A percentile compares a stretch with the other conserved stretches of the same genome.
Evolutionary conservation across 92 coral and sea anemone species (phyloP).

Genomic region (Palythoa heliodiscus): DNA sequence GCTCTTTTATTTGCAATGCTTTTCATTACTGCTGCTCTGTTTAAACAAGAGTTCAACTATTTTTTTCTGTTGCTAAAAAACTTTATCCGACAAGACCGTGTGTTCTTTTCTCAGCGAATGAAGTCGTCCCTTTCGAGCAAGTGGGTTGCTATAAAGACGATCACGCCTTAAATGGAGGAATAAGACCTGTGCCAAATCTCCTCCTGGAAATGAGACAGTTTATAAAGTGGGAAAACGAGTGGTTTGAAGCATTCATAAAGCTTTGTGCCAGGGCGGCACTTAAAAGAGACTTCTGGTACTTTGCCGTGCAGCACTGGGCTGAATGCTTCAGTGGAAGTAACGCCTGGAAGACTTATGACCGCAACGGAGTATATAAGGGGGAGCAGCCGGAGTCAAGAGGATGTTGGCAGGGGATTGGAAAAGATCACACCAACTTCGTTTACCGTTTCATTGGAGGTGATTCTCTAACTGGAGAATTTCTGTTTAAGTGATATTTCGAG

Average conservation of each 20-base stretch:
- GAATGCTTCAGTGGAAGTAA: slow-evolving; percentile 28
- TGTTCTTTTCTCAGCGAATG: not conserved
- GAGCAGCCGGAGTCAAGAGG: not conserved
- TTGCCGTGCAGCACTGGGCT: slow-evolving; percentile 33
- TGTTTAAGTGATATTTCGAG: no score
- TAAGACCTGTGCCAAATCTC: slow-evolving; percentile 12
- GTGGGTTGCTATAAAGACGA: slow-evolving; percentile 43
- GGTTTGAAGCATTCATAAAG: not conserved
- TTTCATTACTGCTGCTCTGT: no score
- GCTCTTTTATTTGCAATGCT: no score
- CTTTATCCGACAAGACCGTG: no score
- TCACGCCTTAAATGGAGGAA: not conserved
- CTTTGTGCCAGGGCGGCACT: slow-evolving; percentile 20
- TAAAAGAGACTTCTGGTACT: slow-evolving; percentile 24
- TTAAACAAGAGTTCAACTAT: no score
- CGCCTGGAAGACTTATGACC: slow-evolving; percentile 13
- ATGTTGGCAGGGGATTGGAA: slow-evolving; percentile 23
- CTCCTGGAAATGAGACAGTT: not conserved
- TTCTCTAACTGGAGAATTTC: no score
- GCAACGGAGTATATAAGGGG: slow-evolving; percentile 7
- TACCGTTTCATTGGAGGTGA: slow-evolving; percentile 32
- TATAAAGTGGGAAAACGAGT: not conserved
- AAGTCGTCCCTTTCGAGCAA: slow-evolving; percentile 4
- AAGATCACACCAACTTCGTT: slow-evolving; percentile 10
- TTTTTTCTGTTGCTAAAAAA: no score